phyloP scores from a whole-genome alignment of 2,113 vertebrate genomes.

The Archocentrus centrarchus region DNA sequence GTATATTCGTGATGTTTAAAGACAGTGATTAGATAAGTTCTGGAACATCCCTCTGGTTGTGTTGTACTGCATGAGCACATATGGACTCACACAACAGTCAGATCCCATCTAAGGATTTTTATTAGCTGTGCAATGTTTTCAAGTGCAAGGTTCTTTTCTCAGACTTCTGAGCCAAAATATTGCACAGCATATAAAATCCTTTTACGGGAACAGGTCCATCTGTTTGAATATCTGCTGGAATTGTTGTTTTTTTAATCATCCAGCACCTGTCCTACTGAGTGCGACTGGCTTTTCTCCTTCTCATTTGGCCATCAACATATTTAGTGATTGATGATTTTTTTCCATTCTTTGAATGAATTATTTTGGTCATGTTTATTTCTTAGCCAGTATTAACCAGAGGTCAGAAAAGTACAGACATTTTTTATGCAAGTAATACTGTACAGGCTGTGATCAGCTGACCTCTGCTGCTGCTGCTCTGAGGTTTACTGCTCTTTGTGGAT shows the following conservation, averaged over 20 bases:
- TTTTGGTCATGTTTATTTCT: not conserved
- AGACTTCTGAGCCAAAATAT: not conserved
- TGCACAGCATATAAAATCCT: not conserved
- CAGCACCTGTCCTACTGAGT: not conserved
- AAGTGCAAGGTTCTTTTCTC: not conserved
- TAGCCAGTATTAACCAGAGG: not conserved
- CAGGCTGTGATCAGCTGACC: no score
- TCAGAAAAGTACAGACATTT: no score
- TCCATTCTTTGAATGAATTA: not conserved
- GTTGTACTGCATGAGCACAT: not conserved
- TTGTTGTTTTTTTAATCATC: not conserved
- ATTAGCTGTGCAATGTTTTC: not conserved
- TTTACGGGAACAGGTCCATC: not conserved
- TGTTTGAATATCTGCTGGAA: not conserved
- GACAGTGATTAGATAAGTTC: not conserved
- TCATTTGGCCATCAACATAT: not conserved
- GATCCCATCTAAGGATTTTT: slow-evolving; percentile 2
- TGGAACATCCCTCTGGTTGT: not conserved
- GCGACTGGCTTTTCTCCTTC: not conserved
- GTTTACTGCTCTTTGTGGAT: no score
- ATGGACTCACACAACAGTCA: not conserved
- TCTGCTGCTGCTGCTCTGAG: no score
- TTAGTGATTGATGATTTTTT: not conserved
- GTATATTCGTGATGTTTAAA: not conserved
- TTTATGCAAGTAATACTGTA: no score